A percentile compares a stretch with the other conserved stretches of the same genome.
Conservation (phyloP, 2,888 invertebrate genomes). For the Limenitis camilla region DNA sequence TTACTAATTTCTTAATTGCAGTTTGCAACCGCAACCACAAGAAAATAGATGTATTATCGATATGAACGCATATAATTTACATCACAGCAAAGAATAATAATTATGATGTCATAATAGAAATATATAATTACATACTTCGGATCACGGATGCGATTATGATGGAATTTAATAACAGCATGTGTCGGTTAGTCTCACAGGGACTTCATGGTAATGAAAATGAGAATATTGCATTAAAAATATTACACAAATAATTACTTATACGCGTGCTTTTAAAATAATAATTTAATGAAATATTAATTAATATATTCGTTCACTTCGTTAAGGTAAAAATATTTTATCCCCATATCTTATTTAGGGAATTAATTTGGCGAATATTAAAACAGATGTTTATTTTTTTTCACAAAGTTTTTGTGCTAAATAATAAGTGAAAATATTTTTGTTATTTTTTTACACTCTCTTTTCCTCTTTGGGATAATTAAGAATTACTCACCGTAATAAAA, state of each 20-base stretch:
- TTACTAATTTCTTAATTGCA: not conserved
- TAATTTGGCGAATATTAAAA: too few species aligned
- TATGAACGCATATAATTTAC: not conserved
- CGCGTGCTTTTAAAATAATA: not conserved
- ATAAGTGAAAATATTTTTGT: too few species aligned
- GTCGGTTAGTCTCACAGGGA: not conserved
- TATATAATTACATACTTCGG: not conserved
- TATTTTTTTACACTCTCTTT: too few species aligned
- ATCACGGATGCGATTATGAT: not conserved
- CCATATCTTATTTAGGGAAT: too few species aligned
- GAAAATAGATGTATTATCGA: not conserved
- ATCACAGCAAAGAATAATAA: not conserved
- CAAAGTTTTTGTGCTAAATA: too few species aligned
- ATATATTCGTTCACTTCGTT: too few species aligned
- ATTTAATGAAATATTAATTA: not conserved
- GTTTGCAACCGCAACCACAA: constrained; percentile 5
- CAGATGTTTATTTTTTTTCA: too few species aligned
- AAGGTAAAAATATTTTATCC: too few species aligned
- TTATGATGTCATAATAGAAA: not conserved
- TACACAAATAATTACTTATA: not conserved
- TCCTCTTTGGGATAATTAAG: too few species aligned
- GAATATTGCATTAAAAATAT: constrained; percentile 4
- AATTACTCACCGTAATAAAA: too few species aligned
- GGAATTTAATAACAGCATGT: not conserved
- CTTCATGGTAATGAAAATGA: not conserved